Evolutionary conservation across 2,797 vertebrate genomes (phyloP).

Genomic region (Platalea minor): DNA sequence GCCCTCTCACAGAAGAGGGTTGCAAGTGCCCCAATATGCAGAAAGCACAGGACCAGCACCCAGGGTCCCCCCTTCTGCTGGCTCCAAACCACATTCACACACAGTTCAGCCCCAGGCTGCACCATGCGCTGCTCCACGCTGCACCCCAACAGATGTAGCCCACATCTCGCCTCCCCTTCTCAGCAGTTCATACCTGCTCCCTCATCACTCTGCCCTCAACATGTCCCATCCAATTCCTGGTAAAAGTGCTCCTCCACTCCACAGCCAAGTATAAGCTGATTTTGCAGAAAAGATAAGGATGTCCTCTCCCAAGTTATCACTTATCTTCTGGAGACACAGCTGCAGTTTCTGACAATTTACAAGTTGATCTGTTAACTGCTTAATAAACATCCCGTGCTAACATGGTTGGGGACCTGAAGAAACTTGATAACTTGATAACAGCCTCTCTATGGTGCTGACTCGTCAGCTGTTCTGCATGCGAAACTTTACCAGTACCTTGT

Average conservation of each 20-base stretch:
- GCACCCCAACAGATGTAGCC: too few relatives aligned
- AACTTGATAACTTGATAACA: background rate
- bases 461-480: background rate
- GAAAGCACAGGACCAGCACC: background rate
- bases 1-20: background rate
- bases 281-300: background rate
- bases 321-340: background rate
- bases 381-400: background rate
- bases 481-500: background rate
- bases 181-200: background rate
- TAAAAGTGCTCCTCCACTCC: background rate
- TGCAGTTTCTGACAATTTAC: background rate
- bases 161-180: background rate
- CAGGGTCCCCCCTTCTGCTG: background rate
- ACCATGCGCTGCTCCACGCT: background rate
- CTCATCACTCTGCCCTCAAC: fast-evolving
- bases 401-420: background rate
- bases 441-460: background rate
- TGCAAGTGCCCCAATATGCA: background rate
- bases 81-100: background rate
- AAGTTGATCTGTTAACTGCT: background rate
- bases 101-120: fast-evolving
- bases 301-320: background rate
- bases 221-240: fast-evolving
- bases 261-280: background rate